A percentile compares a stretch with the other conserved stretches of the same genome.
These are phyloP conservation scores for Pocillopora verrucosa DNA, from an alignment of 64 coral and sea anemone genomes.

Conservation along the genomic window DNA sequence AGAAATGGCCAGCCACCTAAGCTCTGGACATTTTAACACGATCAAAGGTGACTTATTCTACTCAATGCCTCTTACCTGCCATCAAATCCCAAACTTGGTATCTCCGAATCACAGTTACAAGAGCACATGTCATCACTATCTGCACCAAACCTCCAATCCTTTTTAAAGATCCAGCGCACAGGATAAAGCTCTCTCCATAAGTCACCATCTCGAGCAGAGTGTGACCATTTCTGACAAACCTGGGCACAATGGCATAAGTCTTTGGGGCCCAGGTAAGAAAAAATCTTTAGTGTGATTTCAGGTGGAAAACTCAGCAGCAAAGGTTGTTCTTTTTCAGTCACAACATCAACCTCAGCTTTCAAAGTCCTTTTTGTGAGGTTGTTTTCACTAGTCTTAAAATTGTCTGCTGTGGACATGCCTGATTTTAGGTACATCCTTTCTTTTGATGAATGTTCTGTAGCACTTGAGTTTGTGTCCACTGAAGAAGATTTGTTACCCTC, in stretches of 20 bases:
- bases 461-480: background rate
- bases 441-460: background rate
- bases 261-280: slow-evolving; percentile 85
- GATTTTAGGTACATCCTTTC: slow-evolving; percentile 8
- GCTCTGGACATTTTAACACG: background rate
- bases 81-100: background rate
- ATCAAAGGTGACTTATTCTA: background rate
- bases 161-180: slow-evolving; percentile 88
- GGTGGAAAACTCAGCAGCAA: slow-evolving; percentile 58
- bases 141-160: slow-evolving; percentile 81
- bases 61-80: slow-evolving; percentile 25
- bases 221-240: slow-evolving; percentile 81
- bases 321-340: background rate
- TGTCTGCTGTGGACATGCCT: background rate
- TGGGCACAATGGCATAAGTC: slow-evolving; percentile 82
- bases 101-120: slow-evolving; percentile 71
- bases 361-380: background rate
- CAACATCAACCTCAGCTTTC: background rate
- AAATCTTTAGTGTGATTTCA: slow-evolving; percentile 88
- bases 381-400: background rate
- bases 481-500: background rate
- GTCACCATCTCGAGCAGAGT: slow-evolving; percentile 70
- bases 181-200: slow-evolving; percentile 90
- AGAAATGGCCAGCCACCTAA: no score
- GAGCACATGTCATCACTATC: slow-evolving; percentile 61